Evolutionary conservation across 2,113 vertebrate genomes (phyloP).

Genomic region (Pangasianodon gigas): DNA sequence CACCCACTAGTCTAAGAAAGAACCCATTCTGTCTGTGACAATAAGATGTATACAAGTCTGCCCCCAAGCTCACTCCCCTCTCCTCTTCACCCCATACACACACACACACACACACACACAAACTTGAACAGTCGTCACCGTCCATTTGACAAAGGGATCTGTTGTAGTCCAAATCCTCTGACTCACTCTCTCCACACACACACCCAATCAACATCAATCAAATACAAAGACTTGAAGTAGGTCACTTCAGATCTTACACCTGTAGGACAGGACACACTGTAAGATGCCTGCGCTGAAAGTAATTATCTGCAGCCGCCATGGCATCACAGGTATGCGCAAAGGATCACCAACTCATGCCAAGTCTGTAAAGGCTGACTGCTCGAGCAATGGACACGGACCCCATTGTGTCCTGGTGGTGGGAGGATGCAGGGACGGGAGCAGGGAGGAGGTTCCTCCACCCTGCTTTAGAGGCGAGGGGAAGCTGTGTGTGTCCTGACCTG

Average conservation of each 20-base stretch:
- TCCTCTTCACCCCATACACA: constrained; percentile 40
- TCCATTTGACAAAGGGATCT: constrained; percentile 59
- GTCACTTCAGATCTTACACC: constrained; percentile 38
- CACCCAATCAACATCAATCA: constrained; percentile 42
- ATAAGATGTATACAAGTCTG: constrained; percentile 66
- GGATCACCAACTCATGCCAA: neutral
- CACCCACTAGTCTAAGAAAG: constrained; percentile 65
- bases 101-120: constrained; percentile 49
- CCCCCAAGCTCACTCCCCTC: constrained; percentile 53
- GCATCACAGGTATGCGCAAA: neutral
- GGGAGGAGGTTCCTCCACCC: constrained; percentile 20
- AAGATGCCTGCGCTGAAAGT: neutral
- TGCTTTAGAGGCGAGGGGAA: constrained; percentile 29
- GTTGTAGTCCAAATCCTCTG: constrained; percentile 61
- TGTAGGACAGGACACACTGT: neutral
- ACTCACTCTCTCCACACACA: constrained; percentile 59
- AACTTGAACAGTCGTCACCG: constrained; percentile 41
- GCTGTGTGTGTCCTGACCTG: constrained; percentile 41
- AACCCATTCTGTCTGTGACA: constrained; percentile 71
- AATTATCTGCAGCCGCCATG: neutral
- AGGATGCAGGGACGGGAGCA: neutral
- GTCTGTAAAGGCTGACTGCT: neutral
- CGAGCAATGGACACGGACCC: neutral
- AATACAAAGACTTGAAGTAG: constrained; percentile 36
- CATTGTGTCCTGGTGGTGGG: constrained; percentile 15